Conservation (phyloP, 1,140 invertebrate species). For the Drosophila fuyamai region DNA sequence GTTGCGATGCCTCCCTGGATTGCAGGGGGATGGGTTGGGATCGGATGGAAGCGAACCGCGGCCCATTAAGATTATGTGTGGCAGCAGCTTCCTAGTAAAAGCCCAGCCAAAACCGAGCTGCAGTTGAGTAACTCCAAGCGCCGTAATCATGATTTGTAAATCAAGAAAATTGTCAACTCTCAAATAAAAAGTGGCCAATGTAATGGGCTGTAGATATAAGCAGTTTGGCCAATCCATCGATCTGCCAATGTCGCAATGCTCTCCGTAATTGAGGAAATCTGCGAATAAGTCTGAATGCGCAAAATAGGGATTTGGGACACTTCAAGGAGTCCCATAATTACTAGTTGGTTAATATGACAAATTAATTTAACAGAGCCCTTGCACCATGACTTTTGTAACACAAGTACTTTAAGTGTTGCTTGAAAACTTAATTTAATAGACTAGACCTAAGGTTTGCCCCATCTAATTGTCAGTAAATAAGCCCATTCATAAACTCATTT, state of each 20-base stretch:
- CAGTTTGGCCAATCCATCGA: constrained; percentile 13
- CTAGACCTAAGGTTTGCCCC: neutral
- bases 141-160: constrained; percentile 47
- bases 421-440: neutral
- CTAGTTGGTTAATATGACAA: no score
- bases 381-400: neutral
- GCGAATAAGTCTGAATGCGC: constrained; percentile 1
- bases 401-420: neutral
- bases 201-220: constrained; percentile 1
- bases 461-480: neutral
- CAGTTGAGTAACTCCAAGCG: constrained; percentile 31
- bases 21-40: neutral
- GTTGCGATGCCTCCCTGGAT: constrained; percentile 11
- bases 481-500: neutral
- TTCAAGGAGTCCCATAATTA: no score
- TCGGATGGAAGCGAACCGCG: no score
- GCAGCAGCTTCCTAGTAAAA: constrained; percentile 31
- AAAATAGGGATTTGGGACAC: neutral
- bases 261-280: constrained; percentile 41
- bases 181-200: neutral
- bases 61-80: constrained; percentile 53
- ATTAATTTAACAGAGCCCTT: no score
- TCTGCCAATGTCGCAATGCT: constrained; percentile 6
- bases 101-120: neutral
- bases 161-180: constrained; percentile 40